Evolutionary conservation across 2,113 vertebrate genomes (phyloP).

Genomic region (Anhinga rufa): DNA sequence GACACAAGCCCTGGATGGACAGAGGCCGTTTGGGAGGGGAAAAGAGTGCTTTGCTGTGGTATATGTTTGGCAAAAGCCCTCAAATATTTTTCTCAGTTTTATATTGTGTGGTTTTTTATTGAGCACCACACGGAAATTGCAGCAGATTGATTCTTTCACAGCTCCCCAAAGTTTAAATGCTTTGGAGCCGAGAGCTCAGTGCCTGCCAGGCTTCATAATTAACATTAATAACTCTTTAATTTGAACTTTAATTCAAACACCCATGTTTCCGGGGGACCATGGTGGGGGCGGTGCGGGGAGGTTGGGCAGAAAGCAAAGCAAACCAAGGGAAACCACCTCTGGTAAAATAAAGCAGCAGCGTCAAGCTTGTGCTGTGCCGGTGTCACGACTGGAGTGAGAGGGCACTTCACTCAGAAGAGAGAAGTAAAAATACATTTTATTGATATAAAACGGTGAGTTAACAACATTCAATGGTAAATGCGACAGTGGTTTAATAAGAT

Average conservation of each 20-base stretch:
- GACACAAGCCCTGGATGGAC: neutral
- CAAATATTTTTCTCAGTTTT: constrained; percentile 18
- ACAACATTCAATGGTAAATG: no score
- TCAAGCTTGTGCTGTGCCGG: neutral
- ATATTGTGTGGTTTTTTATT: neutral
- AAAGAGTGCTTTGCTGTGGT: neutral
- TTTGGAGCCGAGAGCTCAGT: neutral
- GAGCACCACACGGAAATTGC: neutral
- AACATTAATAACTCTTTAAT: constrained; percentile 34
- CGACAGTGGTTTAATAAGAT: no score
- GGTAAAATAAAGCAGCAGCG: neutral
- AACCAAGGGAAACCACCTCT: neutral
- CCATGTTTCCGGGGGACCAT: neutral
- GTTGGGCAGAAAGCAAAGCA: neutral
- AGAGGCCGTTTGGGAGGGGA: neutral
- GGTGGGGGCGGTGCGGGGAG: no score
- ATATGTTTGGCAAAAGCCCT: neutral
- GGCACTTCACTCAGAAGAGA: no score
- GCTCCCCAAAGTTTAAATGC: constrained; percentile 6
- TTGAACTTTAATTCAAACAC: constrained; percentile 17
- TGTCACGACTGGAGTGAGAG: no score
- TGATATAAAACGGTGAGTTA: no score
- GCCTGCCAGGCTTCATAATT: constrained; percentile 41
- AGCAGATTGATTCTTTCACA: constrained; percentile 47
- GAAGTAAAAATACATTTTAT: no score